Base-by-base conservation (phyloP, 1,140 invertebrate species). In the Sitophilus oryzae region DNA sequence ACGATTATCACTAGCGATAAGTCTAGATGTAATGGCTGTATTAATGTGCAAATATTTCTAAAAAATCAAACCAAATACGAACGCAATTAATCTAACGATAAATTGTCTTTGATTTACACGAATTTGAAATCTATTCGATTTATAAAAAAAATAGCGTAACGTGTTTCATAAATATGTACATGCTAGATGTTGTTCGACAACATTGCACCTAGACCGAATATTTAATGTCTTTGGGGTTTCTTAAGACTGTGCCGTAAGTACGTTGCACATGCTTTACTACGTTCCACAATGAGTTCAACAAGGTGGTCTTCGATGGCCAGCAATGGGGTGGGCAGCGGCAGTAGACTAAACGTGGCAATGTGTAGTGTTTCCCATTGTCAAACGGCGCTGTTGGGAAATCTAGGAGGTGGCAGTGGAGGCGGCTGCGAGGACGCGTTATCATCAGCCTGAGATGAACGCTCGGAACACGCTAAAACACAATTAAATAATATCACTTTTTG, bases 361-460 rank as follows among this genome's bases (percentile, higher is more conserved):
- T 77, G 76, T 72, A 77, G 76, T 72, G 69, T 75, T 77, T 77
- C 77, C 79, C 77, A 79, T 77, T 80, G 79, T 82, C 79, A 82
- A 74, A 81, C 79, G 76, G 77, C 79, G 75, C 74, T 80, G 76
- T 79, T 81, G 71, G 78, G 79, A 74, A 79, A 81, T 68, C 79
- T 74, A 71, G 78, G 79, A 69, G 77, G 79, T 68, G 79, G 79
- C 75, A 81, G 78, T 73, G 79, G 80, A 69, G 79, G 80, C 70
- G 79, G 79, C 71, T 76, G 76, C 67, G 78, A 60, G 51, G 60
- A 57, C 42, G 44, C 58, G 55, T 59, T 59, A 52, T 66, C 68
- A 18, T 65, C 64, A 21, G 66, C 64, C 49, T 65, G 66, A 36
- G 65, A 66, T 16, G 64, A 64, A 2, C 59, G 65, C 52, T 72